Conservation (phyloP, 2,888 invertebrate genomes). For the Cerastoderma edule region DNA sequence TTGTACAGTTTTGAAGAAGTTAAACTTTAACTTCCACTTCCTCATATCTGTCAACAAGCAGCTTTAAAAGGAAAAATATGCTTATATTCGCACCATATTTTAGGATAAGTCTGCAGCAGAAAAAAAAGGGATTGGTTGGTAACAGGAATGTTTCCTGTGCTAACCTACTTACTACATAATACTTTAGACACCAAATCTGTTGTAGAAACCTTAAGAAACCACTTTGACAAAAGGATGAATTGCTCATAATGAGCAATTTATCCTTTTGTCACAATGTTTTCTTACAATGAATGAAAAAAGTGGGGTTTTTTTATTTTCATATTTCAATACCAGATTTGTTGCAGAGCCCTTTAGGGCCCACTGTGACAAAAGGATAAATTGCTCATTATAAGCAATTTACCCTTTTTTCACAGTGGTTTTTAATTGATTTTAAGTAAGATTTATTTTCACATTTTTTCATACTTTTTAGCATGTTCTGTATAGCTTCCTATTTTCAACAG, state of each 20-base stretch:
- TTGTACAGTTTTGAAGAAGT: too few relatives aligned
- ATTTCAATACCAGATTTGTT: background rate
- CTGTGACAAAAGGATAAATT: conserved; percentile 5
- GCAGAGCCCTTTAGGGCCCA: background rate
- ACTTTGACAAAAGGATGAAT: background rate
- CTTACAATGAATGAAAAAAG: background rate
- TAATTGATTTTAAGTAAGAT: too few relatives aligned
- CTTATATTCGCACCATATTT: too few relatives aligned
- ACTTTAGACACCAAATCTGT: too few relatives aligned
- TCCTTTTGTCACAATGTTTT: conserved; percentile 5
- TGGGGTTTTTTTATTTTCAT: background rate
- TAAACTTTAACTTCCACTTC: too few relatives aligned
- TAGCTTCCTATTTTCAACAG: too few relatives aligned
- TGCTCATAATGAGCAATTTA: background rate
- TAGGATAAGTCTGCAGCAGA: background rate
- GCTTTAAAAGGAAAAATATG: too few relatives aligned
- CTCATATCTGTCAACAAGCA: too few relatives aligned
- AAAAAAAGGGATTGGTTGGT: background rate
- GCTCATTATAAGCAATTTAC: conserved; percentile 1
- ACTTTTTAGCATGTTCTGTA: too few relatives aligned
- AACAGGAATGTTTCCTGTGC: too few relatives aligned
- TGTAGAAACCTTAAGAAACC: conserved; percentile 1
- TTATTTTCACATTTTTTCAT: too few relatives aligned
- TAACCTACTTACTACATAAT: too few relatives aligned
- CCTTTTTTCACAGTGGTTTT: conserved; percentile 1